phyloP scores from a whole-genome alignment of 35 echinoderm and acorn worm species.

The Chiridota heheva region DNA sequence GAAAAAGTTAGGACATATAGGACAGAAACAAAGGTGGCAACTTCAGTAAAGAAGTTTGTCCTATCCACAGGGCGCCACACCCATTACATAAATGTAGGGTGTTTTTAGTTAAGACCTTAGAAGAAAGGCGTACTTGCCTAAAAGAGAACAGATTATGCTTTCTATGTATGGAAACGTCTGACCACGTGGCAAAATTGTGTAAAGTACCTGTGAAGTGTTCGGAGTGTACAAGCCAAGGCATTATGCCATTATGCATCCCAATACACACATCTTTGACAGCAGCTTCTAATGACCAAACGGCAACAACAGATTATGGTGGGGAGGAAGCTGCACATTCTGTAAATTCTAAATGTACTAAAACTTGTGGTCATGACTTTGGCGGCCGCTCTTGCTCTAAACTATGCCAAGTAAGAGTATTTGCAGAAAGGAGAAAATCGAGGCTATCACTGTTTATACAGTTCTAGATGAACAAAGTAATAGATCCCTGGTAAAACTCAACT shows the following conservation, averaged over 20 bases:
- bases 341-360: constrained; percentile 16
- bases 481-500: not conserved
- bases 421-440: not conserved
- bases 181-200: not conserved
- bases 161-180: not conserved
- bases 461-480: not conserved
- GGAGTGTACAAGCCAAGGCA: not conserved
- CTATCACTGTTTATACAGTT: not conserved
- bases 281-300: too few species aligned
- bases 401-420: constrained; percentile 16
- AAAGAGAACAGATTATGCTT: constrained; percentile 16
- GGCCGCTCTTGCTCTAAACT: not conserved
- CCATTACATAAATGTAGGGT: constrained; percentile 18
- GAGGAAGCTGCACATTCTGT: not conserved
- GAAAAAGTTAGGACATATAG: too few species aligned
- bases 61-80: constrained; percentile 1
- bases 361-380: not conserved
- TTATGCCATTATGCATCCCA: not conserved
- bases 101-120: constrained; percentile 1
- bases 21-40: not conserved
- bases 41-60: not conserved
- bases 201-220: not conserved
- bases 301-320: not conserved
- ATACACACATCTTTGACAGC: not conserved
- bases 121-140: not conserved